Conservation (phyloP, 2,113 vertebrate genomes). For the Pterophyllum scalare region DNA sequence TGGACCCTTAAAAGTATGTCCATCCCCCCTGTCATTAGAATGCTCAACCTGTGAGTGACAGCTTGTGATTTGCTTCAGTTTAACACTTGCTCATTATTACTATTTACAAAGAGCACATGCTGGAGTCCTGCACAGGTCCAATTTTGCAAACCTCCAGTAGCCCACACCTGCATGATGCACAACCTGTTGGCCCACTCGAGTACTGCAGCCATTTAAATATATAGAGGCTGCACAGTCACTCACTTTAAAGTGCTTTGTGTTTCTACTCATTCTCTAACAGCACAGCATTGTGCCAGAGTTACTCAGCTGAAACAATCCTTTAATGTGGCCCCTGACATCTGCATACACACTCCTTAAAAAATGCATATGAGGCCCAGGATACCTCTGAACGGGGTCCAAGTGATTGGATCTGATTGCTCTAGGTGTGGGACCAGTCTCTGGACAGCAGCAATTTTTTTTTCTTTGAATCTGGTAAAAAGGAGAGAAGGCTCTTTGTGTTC, state of each 20-base stretch:
- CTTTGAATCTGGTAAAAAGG: background rate
- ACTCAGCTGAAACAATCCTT: background rate
- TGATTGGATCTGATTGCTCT: background rate
- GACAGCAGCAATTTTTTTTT: background rate
- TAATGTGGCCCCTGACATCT: background rate
- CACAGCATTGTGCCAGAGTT: background rate
- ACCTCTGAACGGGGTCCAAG: background rate
- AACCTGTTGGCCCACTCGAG: background rate
- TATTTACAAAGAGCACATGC: background rate
- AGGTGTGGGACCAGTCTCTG: background rate
- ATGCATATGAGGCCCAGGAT: background rate
- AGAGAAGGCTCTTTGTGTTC: background rate
- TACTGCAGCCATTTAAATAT: background rate
- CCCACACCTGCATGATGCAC: rapidly evolving
- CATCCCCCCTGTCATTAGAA: background rate
- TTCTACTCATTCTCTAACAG: background rate
- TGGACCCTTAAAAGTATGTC: background rate
- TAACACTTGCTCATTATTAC: background rate
- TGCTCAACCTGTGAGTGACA: background rate
- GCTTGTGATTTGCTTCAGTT: background rate
- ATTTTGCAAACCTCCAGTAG: background rate
- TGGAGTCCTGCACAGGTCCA: background rate
- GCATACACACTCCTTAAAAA: background rate
- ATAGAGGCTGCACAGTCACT: background rate
- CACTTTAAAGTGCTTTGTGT: background rate